phyloP scores from a whole-genome alignment of 2,797 vertebrate species.

The Sebastes itinus region DNA sequence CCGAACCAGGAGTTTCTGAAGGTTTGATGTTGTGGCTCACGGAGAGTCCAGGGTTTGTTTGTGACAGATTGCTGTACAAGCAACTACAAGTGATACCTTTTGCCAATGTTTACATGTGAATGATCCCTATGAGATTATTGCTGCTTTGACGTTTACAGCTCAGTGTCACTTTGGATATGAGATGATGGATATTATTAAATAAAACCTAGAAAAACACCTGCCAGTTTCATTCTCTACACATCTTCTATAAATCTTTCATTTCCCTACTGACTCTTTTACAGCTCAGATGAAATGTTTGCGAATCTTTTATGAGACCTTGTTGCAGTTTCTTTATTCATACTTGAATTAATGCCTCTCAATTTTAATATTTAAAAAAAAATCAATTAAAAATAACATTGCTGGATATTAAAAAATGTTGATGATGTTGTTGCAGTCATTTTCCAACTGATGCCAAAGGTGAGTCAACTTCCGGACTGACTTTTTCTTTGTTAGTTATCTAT shows the following conservation, averaged over 20 bases:
- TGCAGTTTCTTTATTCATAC: neutral
- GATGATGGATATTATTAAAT: slow-evolving; percentile 33
- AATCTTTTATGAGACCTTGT: neutral
- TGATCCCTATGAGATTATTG: slow-evolving; percentile 30
- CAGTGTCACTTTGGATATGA: slow-evolving; percentile 30
- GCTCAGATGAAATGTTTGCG: neutral
- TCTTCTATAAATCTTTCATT: neutral
- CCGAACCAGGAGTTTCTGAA: slow-evolving; percentile 9
- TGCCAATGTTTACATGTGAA: slow-evolving; percentile 66
- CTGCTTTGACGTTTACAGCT: slow-evolving; percentile 57
- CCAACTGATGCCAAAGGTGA: neutral
- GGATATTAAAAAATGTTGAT: neutral
- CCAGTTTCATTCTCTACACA: neutral
- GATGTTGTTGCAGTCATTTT: neutral
- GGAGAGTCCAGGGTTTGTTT: neutral
- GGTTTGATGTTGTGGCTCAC: neutral
- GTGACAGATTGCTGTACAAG: neutral
- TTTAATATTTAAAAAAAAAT: neutral
- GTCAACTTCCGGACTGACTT: neutral
- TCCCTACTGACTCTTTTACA: neutral
- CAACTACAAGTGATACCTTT: slow-evolving; percentile 45
- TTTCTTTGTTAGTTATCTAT: neutral
- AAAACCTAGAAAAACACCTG: slow-evolving; percentile 1
- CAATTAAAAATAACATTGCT: neutral
- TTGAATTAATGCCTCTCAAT: neutral